These are phyloP conservation scores for Chitala chitala DNA, from an alignment of 2,113 vertebrate genomes.

Conservation along the genomic window DNA sequence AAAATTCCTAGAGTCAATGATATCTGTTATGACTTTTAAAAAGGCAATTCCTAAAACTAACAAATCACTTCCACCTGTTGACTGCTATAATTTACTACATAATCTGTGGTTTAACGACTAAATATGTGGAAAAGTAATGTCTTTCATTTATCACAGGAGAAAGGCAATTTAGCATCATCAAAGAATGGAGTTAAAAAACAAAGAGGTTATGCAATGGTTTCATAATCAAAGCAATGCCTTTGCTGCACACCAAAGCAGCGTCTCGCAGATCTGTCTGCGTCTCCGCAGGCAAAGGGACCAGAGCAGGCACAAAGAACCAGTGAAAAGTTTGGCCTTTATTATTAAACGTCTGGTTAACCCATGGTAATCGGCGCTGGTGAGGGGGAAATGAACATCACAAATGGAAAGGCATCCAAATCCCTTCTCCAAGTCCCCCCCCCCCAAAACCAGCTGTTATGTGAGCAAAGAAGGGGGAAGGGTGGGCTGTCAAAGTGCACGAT, in stretches of 20 bases:
- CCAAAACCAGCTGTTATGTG: neutral
- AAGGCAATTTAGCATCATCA: neutral
- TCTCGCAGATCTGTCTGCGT: neutral
- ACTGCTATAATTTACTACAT: neutral
- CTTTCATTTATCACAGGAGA: neutral
- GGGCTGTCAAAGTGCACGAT: neutral
- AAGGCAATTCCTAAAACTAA: too few species aligned
- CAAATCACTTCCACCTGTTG: too few species aligned
- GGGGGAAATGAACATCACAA: constrained; percentile 27
- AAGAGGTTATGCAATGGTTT: neutral
- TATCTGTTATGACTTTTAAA: too few species aligned
- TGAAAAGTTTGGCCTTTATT: constrained; percentile 37
- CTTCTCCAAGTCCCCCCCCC: neutral
- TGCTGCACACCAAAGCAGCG: neutral
- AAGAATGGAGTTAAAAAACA: neutral
- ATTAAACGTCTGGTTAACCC: constrained; percentile 65
- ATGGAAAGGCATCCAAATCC: constrained; percentile 39
- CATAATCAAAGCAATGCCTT: neutral
- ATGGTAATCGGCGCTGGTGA: constrained; percentile 49
- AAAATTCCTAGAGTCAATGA: too few species aligned
- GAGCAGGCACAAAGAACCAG: constrained; percentile 37
- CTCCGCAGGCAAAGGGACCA: constrained; percentile 28
- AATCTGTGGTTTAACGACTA: too few species aligned
- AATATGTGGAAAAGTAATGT: too few species aligned
- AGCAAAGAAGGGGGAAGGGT: neutral